Base-by-base conservation (phyloP, 2,888 invertebrate genomes). In the Lingula anatina region DNA sequence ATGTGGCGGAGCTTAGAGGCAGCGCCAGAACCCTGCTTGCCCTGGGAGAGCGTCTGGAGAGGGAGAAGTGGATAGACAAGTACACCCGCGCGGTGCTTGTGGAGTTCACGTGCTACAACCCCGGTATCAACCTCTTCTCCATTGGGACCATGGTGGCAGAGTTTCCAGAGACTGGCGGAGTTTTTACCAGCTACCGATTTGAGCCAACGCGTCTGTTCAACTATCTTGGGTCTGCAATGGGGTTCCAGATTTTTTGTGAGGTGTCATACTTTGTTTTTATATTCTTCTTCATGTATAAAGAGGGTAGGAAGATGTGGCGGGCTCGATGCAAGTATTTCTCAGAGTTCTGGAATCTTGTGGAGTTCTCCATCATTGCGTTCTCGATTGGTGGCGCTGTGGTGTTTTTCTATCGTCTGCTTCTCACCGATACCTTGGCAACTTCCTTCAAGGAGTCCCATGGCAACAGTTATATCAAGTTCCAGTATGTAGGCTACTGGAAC, bases 81-180 rank as follows among this genome's bases (percentile, higher is more conserved):
- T 66, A 75, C 54, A 81, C 81, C 1, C 53, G 81, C 41, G 81
- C 81, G 3, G 70, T 82, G 4, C 75, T 81, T 53, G 68, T 81
- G n/a, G 81, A 82, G 55, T 81, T 82, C 58, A 79, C 81, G 0
- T 73, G 76, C 28, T 82, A 81, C 64, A 82, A 81, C 49, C 66
- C 75, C 0, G 66, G 68, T 47, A 61, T 72, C 2, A 75, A 75
- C 51, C 56, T 77, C 20, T 76, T 77, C 55, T 65, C 66, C 5
- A 64, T 75, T 2, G 60, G 59, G 7, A 73, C 70, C 4, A 55
- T 78, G 18, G 49, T 74, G 5, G 62, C 72, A 1, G 78, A 78
- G 62, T 62, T 73, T 41, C 54, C 69, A 38, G 59, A 66, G 15
- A 68, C 64, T 46, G 73, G 75, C 3, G 73, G 73, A 12, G 55